phyloP scores from a whole-genome alignment of 2,888 invertebrate genomes.

The Hypolimnas misippus region DNA sequence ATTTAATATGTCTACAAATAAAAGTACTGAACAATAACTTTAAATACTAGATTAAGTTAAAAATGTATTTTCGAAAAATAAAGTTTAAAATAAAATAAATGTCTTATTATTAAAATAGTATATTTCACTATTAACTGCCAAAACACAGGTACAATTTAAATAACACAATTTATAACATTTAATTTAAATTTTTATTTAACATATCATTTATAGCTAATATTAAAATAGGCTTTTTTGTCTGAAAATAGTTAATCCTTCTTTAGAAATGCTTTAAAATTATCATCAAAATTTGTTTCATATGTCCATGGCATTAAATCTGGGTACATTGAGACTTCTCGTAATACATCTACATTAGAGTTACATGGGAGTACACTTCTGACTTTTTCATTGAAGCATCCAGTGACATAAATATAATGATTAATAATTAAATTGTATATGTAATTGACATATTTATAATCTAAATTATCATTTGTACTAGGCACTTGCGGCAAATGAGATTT shows the following conservation, averaged over 20 bases:
- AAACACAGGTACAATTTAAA: conserved; percentile 16
- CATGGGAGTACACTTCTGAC: conserved; percentile 76
- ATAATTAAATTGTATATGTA: conserved; percentile 78
- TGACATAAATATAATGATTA: conserved; percentile 74
- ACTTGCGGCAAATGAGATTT: conserved; percentile 60
- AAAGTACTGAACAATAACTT: neutral
- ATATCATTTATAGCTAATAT: neutral
- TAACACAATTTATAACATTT: neutral
- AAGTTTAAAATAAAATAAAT: conserved; percentile 22
- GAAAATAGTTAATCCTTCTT: conserved; percentile 47
- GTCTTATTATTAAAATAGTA: conserved; percentile 13
- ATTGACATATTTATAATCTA: conserved; percentile 77
- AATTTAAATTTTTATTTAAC: neutral
- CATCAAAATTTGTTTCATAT: conserved; percentile 73
- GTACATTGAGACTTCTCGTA: conserved; percentile 66
- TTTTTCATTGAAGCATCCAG: conserved; percentile 77
- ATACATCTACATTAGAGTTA: conserved; percentile 61
- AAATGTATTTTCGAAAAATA: conserved; percentile 13
- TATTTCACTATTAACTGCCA: conserved; percentile 25
- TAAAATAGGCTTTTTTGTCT: neutral
- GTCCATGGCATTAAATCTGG: conserved; percentile 80
- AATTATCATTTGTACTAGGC: conserved; percentile 70
- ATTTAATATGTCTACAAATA: no score
- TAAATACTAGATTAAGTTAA: neutral
- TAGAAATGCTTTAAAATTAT: conserved; percentile 72